Base-by-base conservation (phyloP, 2,888 invertebrate genomes). In the Thymelicus sylvestris region DNA sequence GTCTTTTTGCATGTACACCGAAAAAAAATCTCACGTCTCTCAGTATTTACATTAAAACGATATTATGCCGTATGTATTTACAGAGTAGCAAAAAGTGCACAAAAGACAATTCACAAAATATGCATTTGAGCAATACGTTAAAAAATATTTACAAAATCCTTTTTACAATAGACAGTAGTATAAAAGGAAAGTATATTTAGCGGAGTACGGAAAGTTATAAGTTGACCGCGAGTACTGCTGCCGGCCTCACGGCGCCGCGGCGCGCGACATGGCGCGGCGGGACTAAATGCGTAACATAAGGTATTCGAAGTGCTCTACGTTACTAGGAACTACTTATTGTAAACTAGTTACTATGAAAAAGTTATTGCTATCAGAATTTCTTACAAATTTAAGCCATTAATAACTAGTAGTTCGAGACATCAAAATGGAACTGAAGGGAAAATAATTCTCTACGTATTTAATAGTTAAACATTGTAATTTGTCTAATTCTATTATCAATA, bases 91-190 rank as follows among this genome's bases (percentile, higher is more conserved):
- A 92, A 91, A 87, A 92, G 93, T 93, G 93, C 93, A 88, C 91
- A 92, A 91, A 89, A 92, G 92, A 92, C 89, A 88, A 89, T 86
- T 93, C 93, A 93, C 90, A 93, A 93, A 93, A 93, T 93, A 93
- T 92, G 91, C 92, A 90, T 92, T 93, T 93, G 93, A 93, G 93
- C 93, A 93, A 92, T 91, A 92, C 86, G 83, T 90, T 90, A 89
- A 80, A 88, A 86, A 89, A 87, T 90, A 90, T 92, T 90, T 92
- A 91, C 90, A 92, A 85, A 88, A 90, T 87, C 85, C 84, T 85
- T 87, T 85, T 86, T 87, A 87, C 81, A 86, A 76, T 76, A 77
- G 74, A 75, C 77, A 83, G 80, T 76, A 81, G 77, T 80, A 76
- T 76, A 77, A 79, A 80, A 74, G 73, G 71, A 78, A 77, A 78